Evolutionary conservation across 1,140 invertebrate genomes (phyloP), one percentile per base, ranked within the genome.

Genomic region (Drosophila teissieri): DNA sequence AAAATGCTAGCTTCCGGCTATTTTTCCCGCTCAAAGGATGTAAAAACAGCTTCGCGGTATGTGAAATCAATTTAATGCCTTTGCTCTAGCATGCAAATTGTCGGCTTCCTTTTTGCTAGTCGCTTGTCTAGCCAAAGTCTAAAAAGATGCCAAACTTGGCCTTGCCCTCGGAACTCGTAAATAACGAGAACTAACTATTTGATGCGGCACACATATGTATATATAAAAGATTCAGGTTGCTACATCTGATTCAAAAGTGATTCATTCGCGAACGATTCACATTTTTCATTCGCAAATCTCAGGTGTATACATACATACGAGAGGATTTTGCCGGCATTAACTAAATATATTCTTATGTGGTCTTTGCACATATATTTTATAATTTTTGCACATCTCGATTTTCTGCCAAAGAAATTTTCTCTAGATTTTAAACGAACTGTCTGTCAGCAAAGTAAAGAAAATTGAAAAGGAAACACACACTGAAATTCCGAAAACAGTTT

Each of bases 21-120:
- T 60, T 22, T 63, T n/a, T 58, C 11, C 27, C 54, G 60, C 36
- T 39, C 34, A 56, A 78, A 85, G 81, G 81, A 85, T 85, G 81
- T 73, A 19, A 34, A 44, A 63, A 52, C 22, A n/a, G n/a, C 40
- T 58, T 22, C 42, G 10, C 39, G 24, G 37, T 62, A 54, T 15
- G 48, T 58, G 11, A 56, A 55, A 80, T 80, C 74, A 63, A 31
- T 62, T 76, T 51, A 53, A 64, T 68, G 44, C 22, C 27, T 39
- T 36, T 12, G 34, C 52, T 65, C 42, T 80, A 44, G 42, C 11
- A 63, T 27, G 44, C 44, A 76, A 64, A 76, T 72, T 24, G 24
- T 11, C 10, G 10, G 39, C 22, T 70, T 70, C 53, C 68, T 48
- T 46, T 24, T 5, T 37, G 45, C 39, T 49, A 42, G 22, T 42